Conservation (phyloP, 2,888 invertebrate genomes). For the Electrophaes corylata region DNA sequence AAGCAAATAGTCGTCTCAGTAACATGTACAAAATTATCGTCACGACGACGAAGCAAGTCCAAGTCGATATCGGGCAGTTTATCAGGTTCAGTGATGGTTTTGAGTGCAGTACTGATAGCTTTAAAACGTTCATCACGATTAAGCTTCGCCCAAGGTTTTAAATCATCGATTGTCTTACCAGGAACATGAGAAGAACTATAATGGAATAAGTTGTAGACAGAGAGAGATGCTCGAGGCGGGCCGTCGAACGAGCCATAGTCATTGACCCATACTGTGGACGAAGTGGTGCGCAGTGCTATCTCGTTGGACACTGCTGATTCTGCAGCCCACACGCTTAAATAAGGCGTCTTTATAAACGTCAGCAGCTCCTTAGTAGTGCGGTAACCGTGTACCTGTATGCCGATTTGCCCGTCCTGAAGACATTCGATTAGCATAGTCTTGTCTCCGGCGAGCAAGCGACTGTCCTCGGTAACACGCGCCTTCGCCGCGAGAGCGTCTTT, state of each 20-base stretch:
- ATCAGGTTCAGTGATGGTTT: not conserved
- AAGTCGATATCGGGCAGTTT: not conserved
- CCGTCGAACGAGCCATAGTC: constrained; percentile 1
- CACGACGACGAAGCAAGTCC: not conserved
- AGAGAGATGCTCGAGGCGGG: not conserved
- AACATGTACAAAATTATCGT: not conserved
- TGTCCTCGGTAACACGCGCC: not conserved
- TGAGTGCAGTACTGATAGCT: not conserved
- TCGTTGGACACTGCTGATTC: constrained; percentile 7
- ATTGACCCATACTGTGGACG: constrained; percentile 8
- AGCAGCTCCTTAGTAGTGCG: not conserved
- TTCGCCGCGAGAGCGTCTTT: constrained; percentile 6
- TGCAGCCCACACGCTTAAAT: constrained; percentile 11
- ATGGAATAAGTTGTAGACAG: not conserved
- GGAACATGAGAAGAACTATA: not conserved
- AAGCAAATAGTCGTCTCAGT: not conserved
- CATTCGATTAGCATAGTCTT: not conserved
- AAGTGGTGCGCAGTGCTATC: not conserved
- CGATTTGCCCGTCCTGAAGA: not conserved
- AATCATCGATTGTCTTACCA: not conserved
- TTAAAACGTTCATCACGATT: not conserved
- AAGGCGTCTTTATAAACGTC: constrained; percentile 6
- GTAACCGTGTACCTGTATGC: not conserved
- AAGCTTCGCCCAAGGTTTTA: not conserved
- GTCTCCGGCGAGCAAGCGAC: not conserved